Evolutionary conservation across 2,888 invertebrate species (phyloP).

Genomic region (Cybosia mesomella): DNA sequence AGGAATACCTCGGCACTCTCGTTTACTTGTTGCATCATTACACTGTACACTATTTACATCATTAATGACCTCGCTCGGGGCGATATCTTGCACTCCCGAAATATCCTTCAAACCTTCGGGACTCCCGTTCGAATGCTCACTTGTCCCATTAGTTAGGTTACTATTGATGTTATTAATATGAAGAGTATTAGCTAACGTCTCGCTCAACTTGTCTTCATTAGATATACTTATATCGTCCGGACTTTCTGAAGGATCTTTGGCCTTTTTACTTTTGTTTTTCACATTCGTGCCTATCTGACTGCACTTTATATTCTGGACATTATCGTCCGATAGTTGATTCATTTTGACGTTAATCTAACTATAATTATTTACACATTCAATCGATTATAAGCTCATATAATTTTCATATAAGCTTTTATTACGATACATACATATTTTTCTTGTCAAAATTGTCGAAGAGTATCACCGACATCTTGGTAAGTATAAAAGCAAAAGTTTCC

Average conservation of each 20-base stretch:
- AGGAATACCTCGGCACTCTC: slow-evolving; percentile 52
- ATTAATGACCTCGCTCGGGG: slow-evolving; percentile 57
- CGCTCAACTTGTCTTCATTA: slow-evolving; percentile 75
- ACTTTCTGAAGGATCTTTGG: slow-evolving; percentile 81
- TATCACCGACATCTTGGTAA: slow-evolving; percentile 85
- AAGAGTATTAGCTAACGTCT: slow-evolving; percentile 77
- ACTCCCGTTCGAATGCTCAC: slow-evolving; percentile 74
- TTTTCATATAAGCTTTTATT: slow-evolving; percentile 67
- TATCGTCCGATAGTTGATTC: slow-evolving; percentile 79
- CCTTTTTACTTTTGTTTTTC: slow-evolving; percentile 82
- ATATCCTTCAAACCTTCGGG: slow-evolving; percentile 59
- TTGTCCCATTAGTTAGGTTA: slow-evolving; percentile 82
- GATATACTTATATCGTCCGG: slow-evolving; percentile 72
- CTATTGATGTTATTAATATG: slow-evolving; percentile 78
- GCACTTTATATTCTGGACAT: slow-evolving; percentile 78
- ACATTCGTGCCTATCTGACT: slow-evolving; percentile 76
- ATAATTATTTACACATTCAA: slow-evolving; percentile 81
- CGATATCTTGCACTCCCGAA: slow-evolving; percentile 61
- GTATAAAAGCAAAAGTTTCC: slow-evolving; percentile 68
- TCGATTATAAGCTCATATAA: slow-evolving; percentile 72
- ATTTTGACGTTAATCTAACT: slow-evolving; percentile 76
- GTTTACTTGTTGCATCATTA: slow-evolving; percentile 63
- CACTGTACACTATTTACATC: slow-evolving; percentile 82
- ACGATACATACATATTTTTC: slow-evolving; percentile 77
- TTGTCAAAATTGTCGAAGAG: slow-evolving; percentile 82